Percentiles rank a stretch among this genome's conserved stretches.
Conservation (phyloP, 2,797 vertebrate species). For the Chiloscyllium punctatum region DNA sequence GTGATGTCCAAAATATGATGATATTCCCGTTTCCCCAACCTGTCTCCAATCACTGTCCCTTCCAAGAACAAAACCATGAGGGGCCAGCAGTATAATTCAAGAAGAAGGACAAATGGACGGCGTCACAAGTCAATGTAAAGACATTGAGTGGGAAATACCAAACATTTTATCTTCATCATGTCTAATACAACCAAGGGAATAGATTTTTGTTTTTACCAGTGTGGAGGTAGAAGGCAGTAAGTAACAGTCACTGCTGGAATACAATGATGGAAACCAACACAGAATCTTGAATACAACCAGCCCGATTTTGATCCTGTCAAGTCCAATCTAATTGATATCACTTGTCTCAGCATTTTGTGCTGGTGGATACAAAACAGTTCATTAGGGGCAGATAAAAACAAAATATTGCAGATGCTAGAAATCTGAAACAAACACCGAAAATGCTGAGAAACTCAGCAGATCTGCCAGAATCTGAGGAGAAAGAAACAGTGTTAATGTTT, state of each 20-base stretch:
- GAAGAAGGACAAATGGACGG: not conserved
- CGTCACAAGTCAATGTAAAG: not conserved
- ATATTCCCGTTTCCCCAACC: not conserved
- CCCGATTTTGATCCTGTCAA: not conserved
- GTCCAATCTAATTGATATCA: not conserved
- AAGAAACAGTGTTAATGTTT: too few species aligned
- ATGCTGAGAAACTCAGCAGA: too few species aligned
- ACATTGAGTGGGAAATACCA: not conserved
- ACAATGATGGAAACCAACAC: not conserved
- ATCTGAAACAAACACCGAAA: too few species aligned
- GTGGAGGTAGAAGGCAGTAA: not conserved
- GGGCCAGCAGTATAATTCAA: not conserved
- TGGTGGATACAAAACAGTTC: not conserved
- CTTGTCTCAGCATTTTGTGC: not conserved
- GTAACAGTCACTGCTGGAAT: not conserved
- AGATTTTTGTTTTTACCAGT: not conserved
- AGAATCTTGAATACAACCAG: not conserved
- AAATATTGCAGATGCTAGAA: too few species aligned
- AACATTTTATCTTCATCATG: not conserved
- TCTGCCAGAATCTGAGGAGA: too few species aligned
- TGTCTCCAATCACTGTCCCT: not conserved
- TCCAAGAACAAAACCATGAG: not conserved
- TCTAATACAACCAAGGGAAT: not conserved
- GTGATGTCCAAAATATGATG: not conserved
- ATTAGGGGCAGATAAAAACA: too few species aligned